phyloP scores from a whole-genome alignment of 1,140 invertebrate species.

The Pachypeltis micranthus region DNA sequence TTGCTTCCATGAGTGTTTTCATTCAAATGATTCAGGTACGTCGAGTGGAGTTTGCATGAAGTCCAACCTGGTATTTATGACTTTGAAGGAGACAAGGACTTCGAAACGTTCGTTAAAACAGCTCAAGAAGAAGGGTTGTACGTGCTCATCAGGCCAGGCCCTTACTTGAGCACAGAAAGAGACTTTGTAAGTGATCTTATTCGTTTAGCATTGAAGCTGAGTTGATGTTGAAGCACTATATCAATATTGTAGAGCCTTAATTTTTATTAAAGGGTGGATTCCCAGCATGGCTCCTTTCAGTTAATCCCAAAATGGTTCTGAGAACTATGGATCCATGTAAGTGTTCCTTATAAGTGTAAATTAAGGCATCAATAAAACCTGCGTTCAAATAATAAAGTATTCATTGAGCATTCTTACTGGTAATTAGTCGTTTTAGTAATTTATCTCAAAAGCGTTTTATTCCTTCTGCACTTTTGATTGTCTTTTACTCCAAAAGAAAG shows the following conservation, averaged over 20 bases:
- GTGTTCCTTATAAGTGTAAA: too few species aligned
- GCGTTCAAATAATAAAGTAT: too few species aligned
- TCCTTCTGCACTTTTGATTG: too few species aligned
- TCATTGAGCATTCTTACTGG: too few species aligned
- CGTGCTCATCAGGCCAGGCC: constrained; percentile 78
- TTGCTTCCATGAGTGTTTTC: too few species aligned
- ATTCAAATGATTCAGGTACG: constrained; percentile 56
- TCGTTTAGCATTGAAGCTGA: too few species aligned
- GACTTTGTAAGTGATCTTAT: constrained; percentile 55
- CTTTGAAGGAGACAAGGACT: constrained; percentile 66
- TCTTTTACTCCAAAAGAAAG: too few species aligned
- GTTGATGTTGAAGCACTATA: too few species aligned
- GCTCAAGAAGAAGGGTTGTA: constrained; percentile 69
- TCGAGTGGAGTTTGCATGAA: constrained; percentile 89
- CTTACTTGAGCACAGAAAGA: constrained; percentile 83
- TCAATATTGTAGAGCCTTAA: too few species aligned
- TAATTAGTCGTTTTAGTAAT: too few species aligned
- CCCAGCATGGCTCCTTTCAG: constrained; percentile 64
- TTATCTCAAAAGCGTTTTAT: too few species aligned
- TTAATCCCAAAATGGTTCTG: constrained; percentile 55
- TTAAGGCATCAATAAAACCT: too few species aligned
- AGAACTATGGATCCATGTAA: constrained; percentile 48
- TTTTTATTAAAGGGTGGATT: constrained; percentile 56
- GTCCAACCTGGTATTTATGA: constrained; percentile 51
- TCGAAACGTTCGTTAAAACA: constrained; percentile 62